Conservation (phyloP, 2,888 invertebrate genomes). For the Caenorhabditis virilis region DNA sequence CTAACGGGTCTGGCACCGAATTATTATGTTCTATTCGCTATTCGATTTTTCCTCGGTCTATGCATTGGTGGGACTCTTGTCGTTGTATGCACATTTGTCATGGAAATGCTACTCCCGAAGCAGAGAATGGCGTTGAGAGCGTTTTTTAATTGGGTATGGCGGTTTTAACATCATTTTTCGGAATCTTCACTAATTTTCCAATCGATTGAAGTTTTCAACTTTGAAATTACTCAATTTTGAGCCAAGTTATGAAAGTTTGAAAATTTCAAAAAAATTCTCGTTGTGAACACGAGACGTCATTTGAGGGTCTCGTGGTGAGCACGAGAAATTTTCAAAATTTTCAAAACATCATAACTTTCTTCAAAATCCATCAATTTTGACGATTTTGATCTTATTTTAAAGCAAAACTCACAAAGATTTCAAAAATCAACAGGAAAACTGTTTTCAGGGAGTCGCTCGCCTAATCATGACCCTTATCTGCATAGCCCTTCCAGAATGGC, state of each 20-base stretch:
- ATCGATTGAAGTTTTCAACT: not conserved
- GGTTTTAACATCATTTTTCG: not conserved
- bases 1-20: slow-evolving; percentile 47
- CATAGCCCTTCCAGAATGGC: slow-evolving; percentile 62
- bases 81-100: slow-evolving; percentile 66
- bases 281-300: too few relatives aligned
- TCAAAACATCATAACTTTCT: too few relatives aligned
- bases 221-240: too few relatives aligned
- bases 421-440: not conserved
- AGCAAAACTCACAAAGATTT: not conserved
- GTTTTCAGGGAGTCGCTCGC: slow-evolving; percentile 54
- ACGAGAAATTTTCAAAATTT: too few relatives aligned
- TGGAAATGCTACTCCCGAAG: slow-evolving; percentile 67
- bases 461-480: slow-evolving; percentile 62
- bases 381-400: too few relatives aligned
- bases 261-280: too few relatives aligned
- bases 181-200: not conserved
- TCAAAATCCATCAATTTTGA: too few relatives aligned
- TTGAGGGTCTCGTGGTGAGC: too few relatives aligned
- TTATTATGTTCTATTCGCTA: slow-evolving; percentile 28
- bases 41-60: slow-evolving; percentile 51
- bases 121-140: slow-evolving; percentile 67
- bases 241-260: too few relatives aligned
- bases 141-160: slow-evolving; percentile 66
- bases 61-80: slow-evolving; percentile 62